A percentile compares a stretch with the other conserved stretches of the same genome.
phyloP scores from a whole-genome alignment of 2,113 vertebrate species.

The Plectropomus leopardus region DNA sequence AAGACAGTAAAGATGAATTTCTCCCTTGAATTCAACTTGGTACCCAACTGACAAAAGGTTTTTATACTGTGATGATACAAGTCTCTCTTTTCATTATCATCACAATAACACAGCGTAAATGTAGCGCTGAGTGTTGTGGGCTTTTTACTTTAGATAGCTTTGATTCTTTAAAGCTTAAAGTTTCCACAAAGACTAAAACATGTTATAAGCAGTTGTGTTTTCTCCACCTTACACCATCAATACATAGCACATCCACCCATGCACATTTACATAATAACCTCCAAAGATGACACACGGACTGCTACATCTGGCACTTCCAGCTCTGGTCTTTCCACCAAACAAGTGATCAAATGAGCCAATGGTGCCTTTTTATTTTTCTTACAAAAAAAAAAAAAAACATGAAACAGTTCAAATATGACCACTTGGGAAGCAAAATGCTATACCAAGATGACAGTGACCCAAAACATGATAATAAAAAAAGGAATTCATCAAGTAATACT shows the following conservation, averaged over 20 bases:
- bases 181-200: conserved; percentile 40
- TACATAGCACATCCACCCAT: neutral
- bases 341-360: conserved; percentile 80
- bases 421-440: conserved; percentile 87
- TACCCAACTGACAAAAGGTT: neutral
- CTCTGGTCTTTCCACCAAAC: conserved; percentile 58
- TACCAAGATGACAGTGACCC: conserved; percentile 86
- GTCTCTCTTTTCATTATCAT: conserved; percentile 26
- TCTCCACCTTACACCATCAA: neutral
- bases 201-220: conserved; percentile 7
- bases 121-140: conserved; percentile 13
- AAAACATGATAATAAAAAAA: conserved; percentile 80
- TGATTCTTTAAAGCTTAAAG: conserved; percentile 53
- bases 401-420: conserved; percentile 86
- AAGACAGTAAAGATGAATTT: neutral
- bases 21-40: conserved; percentile 1
- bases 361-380: conserved; percentile 87
- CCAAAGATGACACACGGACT: conserved; percentile 46
- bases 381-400: conserved; percentile 78
- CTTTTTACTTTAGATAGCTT: conserved; percentile 49
- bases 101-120: conserved; percentile 27
- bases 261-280: conserved; percentile 6
- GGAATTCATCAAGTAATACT: conserved; percentile 84
- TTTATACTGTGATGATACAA: neutral
- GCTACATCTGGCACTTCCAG: conserved; percentile 53